Conservation (phyloP, 2,113 vertebrate species). For the Ophiodon elongatus region DNA sequence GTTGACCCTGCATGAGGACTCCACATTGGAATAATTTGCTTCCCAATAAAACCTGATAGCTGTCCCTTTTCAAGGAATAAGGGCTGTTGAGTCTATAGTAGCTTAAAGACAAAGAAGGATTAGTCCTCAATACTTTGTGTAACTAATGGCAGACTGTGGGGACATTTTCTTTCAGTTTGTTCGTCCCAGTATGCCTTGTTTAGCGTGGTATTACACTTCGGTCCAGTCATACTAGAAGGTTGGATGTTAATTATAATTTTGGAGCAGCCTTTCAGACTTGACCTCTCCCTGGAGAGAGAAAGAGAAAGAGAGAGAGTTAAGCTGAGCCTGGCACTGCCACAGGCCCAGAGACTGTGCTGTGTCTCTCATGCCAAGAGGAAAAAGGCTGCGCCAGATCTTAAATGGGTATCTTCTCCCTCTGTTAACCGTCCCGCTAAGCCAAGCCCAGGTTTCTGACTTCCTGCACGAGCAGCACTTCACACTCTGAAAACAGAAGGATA, state of each 20-base stretch:
- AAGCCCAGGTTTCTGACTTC: conserved; percentile 45
- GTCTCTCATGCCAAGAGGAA: conserved; percentile 52
- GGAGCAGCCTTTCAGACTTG: conserved; percentile 58
- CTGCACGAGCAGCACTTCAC: conserved; percentile 35
- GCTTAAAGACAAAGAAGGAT: neutral
- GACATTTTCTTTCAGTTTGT: neutral
- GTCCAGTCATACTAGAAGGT: conserved; percentile 24
- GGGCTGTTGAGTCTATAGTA: neutral
- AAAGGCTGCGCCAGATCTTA: conserved; percentile 66
- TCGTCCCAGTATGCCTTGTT: neutral
- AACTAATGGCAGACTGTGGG: neutral
- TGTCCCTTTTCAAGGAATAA: neutral
- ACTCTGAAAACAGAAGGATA: conserved; percentile 19
- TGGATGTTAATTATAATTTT: conserved; percentile 58
- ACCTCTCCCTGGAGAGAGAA: conserved; percentile 61
- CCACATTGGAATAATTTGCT: neutral
- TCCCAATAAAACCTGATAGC: conserved; percentile 2
- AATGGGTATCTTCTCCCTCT: conserved; percentile 69
- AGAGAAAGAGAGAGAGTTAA: conserved; percentile 54
- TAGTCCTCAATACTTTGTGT: neutral
- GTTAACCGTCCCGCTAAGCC: conserved; percentile 48
- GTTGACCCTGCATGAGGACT: conserved; percentile 49
- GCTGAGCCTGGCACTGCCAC: conserved; percentile 67
- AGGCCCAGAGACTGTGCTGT: conserved; percentile 45
- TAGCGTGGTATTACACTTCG: neutral